Percentiles rank a stretch among this genome's conserved stretches.
These are phyloP conservation scores for Paramuricea clavata DNA, from an alignment of 92 coral and sea anemone genomes.

Conservation along the genomic window DNA sequence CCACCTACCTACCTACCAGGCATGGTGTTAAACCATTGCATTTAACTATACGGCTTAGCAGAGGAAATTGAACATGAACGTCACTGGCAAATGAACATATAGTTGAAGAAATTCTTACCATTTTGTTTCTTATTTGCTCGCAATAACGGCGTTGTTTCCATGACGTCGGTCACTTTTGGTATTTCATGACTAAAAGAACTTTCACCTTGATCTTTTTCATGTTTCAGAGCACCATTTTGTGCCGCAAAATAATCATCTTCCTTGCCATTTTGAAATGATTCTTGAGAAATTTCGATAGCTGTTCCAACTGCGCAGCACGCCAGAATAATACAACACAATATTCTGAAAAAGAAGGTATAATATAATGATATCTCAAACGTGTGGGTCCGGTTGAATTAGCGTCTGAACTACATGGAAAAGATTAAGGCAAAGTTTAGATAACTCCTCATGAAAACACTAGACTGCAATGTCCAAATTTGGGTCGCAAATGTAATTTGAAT, in stretches of 20 bases:
- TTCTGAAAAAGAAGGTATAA: constrained; percentile 39
- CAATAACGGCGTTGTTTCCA: constrained; percentile 7
- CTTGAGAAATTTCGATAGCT: constrained; percentile 47
- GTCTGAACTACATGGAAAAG: constrained; percentile 14
- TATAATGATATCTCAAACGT: too few species aligned
- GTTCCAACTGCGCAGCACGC: constrained; percentile 82
- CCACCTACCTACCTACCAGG: constrained; percentile 1
- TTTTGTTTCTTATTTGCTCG: not conserved
- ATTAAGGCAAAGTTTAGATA: too few species aligned
- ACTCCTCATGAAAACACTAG: too few species aligned
- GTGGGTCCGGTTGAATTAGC: too few species aligned
- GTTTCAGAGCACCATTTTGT: not conserved
- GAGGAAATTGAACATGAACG: too few species aligned
- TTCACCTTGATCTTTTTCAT: not conserved
- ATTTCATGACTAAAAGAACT: not conserved
- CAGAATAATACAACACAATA: constrained; percentile 74
- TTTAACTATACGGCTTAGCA: too few species aligned
- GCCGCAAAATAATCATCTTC: not conserved
- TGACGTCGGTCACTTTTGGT: not conserved
- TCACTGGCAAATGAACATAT: too few species aligned
- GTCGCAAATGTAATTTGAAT: too few species aligned
- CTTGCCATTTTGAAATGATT: not conserved
- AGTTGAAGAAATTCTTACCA: not conserved
- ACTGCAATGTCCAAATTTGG: too few species aligned
- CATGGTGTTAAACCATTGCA: too few species aligned